Evolutionary conservation across 2,113 vertebrate genomes (phyloP), one percentile per base, ranked within the genome.

Genomic region (Petrocephalus microphthalmus): DNA sequence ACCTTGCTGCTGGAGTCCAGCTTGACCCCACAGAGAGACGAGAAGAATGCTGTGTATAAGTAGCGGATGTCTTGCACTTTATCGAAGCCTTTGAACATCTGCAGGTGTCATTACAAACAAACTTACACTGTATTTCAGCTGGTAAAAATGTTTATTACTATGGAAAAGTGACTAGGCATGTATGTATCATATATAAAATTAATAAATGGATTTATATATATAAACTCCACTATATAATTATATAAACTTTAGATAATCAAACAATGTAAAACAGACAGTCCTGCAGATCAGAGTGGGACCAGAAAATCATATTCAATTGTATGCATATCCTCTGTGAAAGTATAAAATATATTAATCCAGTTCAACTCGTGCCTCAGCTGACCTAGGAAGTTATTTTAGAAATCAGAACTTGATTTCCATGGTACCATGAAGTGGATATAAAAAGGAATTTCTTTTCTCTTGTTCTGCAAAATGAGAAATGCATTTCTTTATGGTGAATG

Each of bases 21-120:
- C 88, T 95, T 96, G 90, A 97, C 95, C 64, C 98, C 97, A 91
- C 98, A 99, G 89, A 96, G 92, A 2, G 97, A 96, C 0, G 97
- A 96, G 91, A 96, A 96, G 83, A 96, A 94, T 19, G 97, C 95
- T 0, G 98, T 99, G 89, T 98, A 98, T 90, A 98, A 94, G 51
- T 97, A 97, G 88, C 97, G 95, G 92, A 99, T 95, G 78, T 97
- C 95, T 90, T 97, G 97, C 89, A 96, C 92, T 91, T 96, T 97
- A 90, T 98, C 96, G 91, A 97, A 98, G 42, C 97, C 98, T 95
- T 98, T 98, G 92, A 98, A 99, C 96, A 98, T 97, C 98, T 99
- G 92, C 71, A 94, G 84, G 82, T 90, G 37, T 22, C 47, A 83
- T 83, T 47, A n/a, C 8, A 45, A 81, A 42, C 37, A 81, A 81